Base-by-base conservation (phyloP, 2,888 invertebrate genomes). In the Agonopterix subpropinquella region DNA sequence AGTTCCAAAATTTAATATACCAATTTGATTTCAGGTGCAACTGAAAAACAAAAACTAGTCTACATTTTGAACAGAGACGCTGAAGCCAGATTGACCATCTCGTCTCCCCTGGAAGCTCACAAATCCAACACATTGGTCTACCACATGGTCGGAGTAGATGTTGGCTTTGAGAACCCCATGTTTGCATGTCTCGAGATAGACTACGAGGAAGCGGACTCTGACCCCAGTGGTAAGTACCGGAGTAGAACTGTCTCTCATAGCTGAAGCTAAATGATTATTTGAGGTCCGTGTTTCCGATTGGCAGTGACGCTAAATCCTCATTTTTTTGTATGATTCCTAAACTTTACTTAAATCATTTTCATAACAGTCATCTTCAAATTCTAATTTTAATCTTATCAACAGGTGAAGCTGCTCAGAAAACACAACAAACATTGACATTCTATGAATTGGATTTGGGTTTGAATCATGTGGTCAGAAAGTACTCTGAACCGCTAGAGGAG, bases 141-240 rank as follows among this genome's bases (percentile, higher is more conserved):
- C 79, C 97, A 99, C 79, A 98, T 98, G 91, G 98, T 99, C 1
- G 99, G 99, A 10, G 98, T 98, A 0, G 99, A 99, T 90, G 98
- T 99, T 28, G 99, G 98, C 10, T 99, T 98, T 89, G 98, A 99
- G 73, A 99, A 99, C 83, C 99, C 99, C 1, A 96, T 98, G 92
- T 99, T 99, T 91, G 99, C 99, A 0, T 99, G 99, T 68, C 86
- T 99, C 56, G 99, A 99, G 89, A 98, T 99, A 68, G 99, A 99
- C 79, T 99, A 99, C 84, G 99, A 99, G 92, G 99, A 99, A 80
- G 96, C 98, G 0, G 99, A 99, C 80, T 92, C 93, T 56, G 99
- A 99, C 89, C 97, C 97, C 36, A 94, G 96, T 41, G 91, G 91
- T 91, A 82, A 60, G 52, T 42, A 11, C 9, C n/a, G 10, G 39